phyloP scores from a whole-genome alignment of 2,113 vertebrate species.

The Bungarus multicinctus region DNA sequence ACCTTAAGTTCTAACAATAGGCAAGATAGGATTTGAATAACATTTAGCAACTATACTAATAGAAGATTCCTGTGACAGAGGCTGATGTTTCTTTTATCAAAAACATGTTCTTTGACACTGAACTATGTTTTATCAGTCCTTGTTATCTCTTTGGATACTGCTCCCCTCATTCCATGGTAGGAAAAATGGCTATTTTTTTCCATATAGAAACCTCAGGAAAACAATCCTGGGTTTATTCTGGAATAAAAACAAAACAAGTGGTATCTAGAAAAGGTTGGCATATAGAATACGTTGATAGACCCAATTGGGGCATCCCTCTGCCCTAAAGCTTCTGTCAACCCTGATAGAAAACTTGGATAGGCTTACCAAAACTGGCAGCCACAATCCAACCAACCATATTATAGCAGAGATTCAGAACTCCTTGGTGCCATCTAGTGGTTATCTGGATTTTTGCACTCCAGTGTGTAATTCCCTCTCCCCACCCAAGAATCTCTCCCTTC shows the following conservation, averaged over 20 bases:
- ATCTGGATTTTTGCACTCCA: not conserved
- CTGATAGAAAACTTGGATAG: not conserved
- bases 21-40: not conserved
- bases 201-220: not conserved
- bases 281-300: not conserved
- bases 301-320: not conserved
- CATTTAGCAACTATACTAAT: not conserved
- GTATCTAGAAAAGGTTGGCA: not conserved
- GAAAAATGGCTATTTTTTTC: not conserved
- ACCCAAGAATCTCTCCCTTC: too few species aligned
- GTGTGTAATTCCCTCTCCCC: fast-evolving
- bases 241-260: not conserved
- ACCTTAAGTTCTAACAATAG: not conserved
- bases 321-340: too few species aligned
- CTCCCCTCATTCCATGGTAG: not conserved
- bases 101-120: not conserved
- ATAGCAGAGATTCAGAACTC: not conserved
- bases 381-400: not conserved
- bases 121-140: not conserved
- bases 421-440: not conserved
- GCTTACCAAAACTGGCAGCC: not conserved
- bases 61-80: not conserved
- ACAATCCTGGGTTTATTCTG: not conserved
- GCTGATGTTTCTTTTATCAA: not conserved
- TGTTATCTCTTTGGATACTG: not conserved